Evolutionary conservation across 2,888 invertebrate species (phyloP).

Genomic region (Maniola hyperantus): DNA sequence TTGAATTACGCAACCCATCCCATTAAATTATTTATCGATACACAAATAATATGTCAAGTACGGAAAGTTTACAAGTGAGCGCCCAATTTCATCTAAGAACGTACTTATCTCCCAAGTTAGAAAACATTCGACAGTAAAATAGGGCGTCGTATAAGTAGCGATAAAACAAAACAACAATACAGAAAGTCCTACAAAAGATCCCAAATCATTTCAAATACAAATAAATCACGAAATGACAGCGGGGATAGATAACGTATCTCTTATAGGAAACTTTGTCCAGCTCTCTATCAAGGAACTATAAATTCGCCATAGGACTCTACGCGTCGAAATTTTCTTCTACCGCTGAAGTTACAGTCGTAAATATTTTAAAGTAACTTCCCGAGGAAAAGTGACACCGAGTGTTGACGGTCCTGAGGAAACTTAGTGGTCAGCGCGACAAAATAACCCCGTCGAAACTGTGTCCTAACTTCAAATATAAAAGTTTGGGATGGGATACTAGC

Average conservation of each 20-base stretch:
- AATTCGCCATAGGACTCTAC: constrained; percentile 63
- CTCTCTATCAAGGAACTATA: constrained; percentile 68
- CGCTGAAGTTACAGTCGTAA: constrained; percentile 70
- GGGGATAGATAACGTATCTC: constrained; percentile 54
- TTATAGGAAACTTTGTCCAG: constrained; percentile 66
- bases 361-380: constrained; percentile 79
- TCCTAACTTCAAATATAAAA: constrained; percentile 73
- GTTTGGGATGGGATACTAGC: constrained; percentile 59
- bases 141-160: constrained; percentile 17
- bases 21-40: not conserved
- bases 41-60: not conserved
- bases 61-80: not conserved
- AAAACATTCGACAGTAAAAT: constrained; percentile 13
- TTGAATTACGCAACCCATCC: too few species aligned
- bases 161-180: constrained; percentile 37
- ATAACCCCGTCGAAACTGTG: constrained; percentile 71
- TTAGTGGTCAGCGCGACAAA: constrained; percentile 68
- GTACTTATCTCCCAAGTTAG: constrained; percentile 2
- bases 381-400: constrained; percentile 75
- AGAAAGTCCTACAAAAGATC: constrained; percentile 39
- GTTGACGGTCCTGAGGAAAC: constrained; percentile 68
- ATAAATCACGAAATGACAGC: constrained; percentile 60
- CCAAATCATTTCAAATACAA: constrained; percentile 58
- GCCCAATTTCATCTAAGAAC: not conserved
- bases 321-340: constrained; percentile 65